phyloP scores from a whole-genome alignment of 2,797 vertebrate species.

The Aotus griseimembra region DNA sequence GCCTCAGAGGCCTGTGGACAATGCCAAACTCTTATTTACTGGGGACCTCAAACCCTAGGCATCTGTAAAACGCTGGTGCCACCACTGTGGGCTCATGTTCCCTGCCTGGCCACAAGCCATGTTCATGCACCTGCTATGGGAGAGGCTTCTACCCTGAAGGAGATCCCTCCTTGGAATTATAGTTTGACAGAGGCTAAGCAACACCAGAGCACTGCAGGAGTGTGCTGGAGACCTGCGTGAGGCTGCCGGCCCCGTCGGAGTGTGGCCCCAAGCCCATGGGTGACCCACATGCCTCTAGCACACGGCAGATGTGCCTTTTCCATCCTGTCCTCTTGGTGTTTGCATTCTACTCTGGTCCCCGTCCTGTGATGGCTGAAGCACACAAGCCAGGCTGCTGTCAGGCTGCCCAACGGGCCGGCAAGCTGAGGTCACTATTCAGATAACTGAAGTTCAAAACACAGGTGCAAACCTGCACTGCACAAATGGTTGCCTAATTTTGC shows the following conservation, averaged over 20 bases:
- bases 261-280: rapidly evolving
- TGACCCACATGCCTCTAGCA: not conserved
- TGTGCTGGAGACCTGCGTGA: not conserved
- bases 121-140: not conserved
- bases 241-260: rapidly evolving
- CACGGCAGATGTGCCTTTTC: not conserved
- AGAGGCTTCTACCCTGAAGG: not conserved
- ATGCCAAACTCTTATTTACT: not conserved
- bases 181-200: not conserved
- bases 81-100: not conserved
- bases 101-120: not conserved
- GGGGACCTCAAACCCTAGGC: not conserved
- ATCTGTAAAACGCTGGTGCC: not conserved
- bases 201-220: not conserved
- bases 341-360: not conserved
- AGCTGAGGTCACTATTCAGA: not conserved
- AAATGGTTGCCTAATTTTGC: not conserved
- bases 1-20: not conserved
- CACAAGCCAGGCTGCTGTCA: not conserved
- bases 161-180: not conserved
- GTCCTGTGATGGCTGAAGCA: not conserved
- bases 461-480: not conserved
- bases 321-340: not conserved
- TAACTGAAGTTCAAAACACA: not conserved
- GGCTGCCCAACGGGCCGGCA: not conserved